Evolutionary conservation across 2,113 vertebrate species (phyloP), one percentile per base, ranked within the genome.

Genomic region (Labrus mixtus): DNA sequence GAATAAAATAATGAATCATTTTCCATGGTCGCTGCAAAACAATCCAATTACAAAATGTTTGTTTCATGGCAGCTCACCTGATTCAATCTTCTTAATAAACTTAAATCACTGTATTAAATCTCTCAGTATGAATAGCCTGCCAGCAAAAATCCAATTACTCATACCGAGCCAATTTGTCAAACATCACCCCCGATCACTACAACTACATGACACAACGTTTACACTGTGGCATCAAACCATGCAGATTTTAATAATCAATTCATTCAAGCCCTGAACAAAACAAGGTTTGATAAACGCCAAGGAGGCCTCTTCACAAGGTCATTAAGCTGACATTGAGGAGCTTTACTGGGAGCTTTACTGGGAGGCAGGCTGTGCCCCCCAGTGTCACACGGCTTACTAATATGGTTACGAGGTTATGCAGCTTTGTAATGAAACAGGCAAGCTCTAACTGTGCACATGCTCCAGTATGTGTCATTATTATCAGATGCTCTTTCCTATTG

Each of bases 111-210:
- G 57, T 62, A 76, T 54, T 66, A 56, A 57, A 56, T 68, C 54
- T 56, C 43, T 61, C 11, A 43, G 23, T 58, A 54, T 78, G n/a
- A 86, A 83, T 48, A 63, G 41, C 16, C 60, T 29, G 25, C 58
- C 67, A 82, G 48, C 55, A 73, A 71, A 59, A 85, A 85, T 69
- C 73, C 68, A 91, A 82, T 89, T 85, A 89, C 74, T 58, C 1
- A 0, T 48, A 51, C 48, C 45, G 16, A 53, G 45, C 15, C 68
- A 75, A 70, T 87, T 85, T 81, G 76, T 83, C 61, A 76, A 69
- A 81, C 23, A 33, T 33, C 29, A 60, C 23, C 55, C 59, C 46
- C 64, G 68, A 53, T 59, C 43, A 11, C 17, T 17, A 51, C 22
- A 2, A 70, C 33, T 50, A 73, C 63, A 60, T 29, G 64, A 65